Base-by-base conservation (phyloP, 2,797 vertebrate genomes). In the Gallirallus australis region DNA sequence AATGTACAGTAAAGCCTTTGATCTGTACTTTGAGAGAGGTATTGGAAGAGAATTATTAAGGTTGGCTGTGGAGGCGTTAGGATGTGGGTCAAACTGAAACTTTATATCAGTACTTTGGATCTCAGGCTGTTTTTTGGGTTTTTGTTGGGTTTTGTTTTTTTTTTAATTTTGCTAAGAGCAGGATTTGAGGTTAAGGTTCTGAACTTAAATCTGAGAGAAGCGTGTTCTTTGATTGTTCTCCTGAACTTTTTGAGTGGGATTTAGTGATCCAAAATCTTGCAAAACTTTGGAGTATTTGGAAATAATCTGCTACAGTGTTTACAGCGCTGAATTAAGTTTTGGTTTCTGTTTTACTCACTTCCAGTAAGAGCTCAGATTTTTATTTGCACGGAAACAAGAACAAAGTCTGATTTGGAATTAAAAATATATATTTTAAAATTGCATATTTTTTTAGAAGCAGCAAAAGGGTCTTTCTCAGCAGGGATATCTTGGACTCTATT, bases 331-430 rank as follows among this genome's bases (percentile, higher is more conserved):
- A 70, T 61, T 91, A 72, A 18, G 20, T 86, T 94, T 94, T 83
- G 21, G n/a, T 90, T 94, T 94, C 85, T 91, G 30, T 71, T 92
- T 66, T 86, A 57, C 27, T 84, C 0, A 8, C 79, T 94, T 95
- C 76, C 56, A 50, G 15, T 79, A 71, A 82, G 53, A 77, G 7
- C 30, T 84, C 45, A 23, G 82, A 48, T 40, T 53, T 39, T 56
- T 35, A 52, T 6, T 83, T 82, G 39, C 10, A 86, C 56, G 53
- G 54, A 73, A 89, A 39, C 15, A 66, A 66, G 61, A 83, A 63
- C 45, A 81, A 25, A 63, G 23, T 48, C 30, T 63, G 40, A 40
- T 86, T 60, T 71, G 31, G 20, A 82, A 59, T 73, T 89, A 40
- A 53, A 50, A 3, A 40, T n/a, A 33, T 0, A 0, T 71, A n/a